Conservation (phyloP, 2,797 vertebrate genomes). For the Pangasius djambal region DNA sequence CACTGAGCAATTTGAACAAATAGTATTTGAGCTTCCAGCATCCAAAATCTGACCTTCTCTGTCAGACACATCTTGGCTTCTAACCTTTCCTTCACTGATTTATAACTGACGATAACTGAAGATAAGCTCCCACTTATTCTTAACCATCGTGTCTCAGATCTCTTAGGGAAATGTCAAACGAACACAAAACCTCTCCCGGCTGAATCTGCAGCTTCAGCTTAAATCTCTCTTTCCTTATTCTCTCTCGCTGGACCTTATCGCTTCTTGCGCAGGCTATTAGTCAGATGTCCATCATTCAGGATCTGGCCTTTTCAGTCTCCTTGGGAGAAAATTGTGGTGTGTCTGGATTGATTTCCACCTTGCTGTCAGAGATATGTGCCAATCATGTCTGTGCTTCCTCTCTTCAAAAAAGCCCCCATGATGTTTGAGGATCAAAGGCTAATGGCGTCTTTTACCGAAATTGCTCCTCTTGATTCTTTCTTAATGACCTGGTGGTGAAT, state of each 20-base stretch:
- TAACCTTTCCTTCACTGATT: neutral
- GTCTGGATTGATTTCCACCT: constrained; percentile 16
- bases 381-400: neutral
- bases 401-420: neutral
- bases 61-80: neutral
- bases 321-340: neutral
- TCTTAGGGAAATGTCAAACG: neutral
- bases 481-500: neutral
- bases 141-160: neutral
- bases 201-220: neutral
- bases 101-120: neutral
- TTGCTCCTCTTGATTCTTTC: neutral
- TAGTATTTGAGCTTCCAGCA: neutral
- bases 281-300: constrained; percentile 35
- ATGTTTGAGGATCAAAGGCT: neutral
- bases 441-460: neutral
- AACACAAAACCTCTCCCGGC: neutral
- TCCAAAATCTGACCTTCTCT: neutral
- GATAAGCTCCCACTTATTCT: neutral
- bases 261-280: constrained; percentile 14
- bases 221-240: neutral
- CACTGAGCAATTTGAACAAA: neutral
- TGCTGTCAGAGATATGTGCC: neutral
- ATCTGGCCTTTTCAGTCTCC: neutral
- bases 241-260: neutral